Evolutionary conservation across 2,888 invertebrate species (phyloP).

Genomic region (Meiosimyza decipiens): DNA sequence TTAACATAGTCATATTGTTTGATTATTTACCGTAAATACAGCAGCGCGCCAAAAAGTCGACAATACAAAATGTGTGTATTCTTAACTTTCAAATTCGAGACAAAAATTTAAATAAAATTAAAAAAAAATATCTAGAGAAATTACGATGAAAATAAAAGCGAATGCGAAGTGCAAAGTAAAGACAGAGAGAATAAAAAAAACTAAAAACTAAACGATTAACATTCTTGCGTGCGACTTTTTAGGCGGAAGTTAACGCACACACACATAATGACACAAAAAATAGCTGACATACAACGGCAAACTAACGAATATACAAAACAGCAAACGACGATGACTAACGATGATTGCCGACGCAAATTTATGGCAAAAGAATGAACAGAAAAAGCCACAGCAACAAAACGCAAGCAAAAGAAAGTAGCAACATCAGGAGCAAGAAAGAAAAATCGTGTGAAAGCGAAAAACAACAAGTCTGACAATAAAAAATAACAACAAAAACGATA

Average conservation of each 20-base stretch:
- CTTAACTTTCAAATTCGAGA: conserved; percentile 6
- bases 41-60: conserved; percentile 18
- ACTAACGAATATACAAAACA: not conserved
- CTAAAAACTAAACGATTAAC: conserved; percentile 26
- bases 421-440: conserved; percentile 21
- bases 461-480: not conserved
- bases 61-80: conserved; percentile 2
- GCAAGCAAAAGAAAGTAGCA: conserved; percentile 5
- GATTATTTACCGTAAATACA: not conserved
- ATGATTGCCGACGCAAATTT: conserved; percentile 26
- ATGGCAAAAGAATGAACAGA: conserved; percentile 8
- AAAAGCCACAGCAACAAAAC: conserved; percentile 23
- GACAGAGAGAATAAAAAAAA: conserved; percentile 3
- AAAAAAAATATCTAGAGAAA: not conserved
- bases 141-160: not conserved
- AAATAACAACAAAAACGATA: too few relatives aligned
- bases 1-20: not conserved
- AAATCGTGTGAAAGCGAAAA: conserved; percentile 32
- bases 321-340: conserved; percentile 25
- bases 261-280: conserved; percentile 8
- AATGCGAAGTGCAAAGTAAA: not conserved
- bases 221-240: conserved; percentile 4
- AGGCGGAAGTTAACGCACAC: not conserved
- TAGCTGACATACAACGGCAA: not conserved
- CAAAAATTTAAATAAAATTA: not conserved